Base-by-base conservation (phyloP, 2,888 invertebrate species). In the Aquatica leii region DNA sequence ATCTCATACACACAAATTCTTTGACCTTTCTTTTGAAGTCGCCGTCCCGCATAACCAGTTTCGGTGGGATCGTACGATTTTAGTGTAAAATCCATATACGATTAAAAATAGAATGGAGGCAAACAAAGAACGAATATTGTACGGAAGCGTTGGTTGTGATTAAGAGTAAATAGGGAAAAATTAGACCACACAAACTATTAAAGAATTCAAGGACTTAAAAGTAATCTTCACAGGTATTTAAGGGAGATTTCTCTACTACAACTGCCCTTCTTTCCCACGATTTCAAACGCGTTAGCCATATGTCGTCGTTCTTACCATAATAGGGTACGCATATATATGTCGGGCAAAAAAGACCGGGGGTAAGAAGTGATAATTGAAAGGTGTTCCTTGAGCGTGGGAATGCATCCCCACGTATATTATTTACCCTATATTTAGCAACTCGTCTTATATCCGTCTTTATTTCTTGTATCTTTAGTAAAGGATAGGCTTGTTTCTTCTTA, bases 251-350 rank as follows among this genome's bases (percentile, higher is more conserved):
- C 64, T 67, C 46, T 43, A 6, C 18, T 46, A 59, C 67, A 69
- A 64, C 60, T 62, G 63, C 67, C 67, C 65, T 64, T 62, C 63
- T 62, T 78, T 77, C 77, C 77, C 77, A 76, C 76, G 77, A 71
- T 74, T 65, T 61, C 71, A 62, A 66, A 68, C 72, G 72, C 77
- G 76, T 75, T 74, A 70, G 71, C 78, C 78, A 78, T 77, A 78
- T 78, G 78, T 77, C 76, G 77, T 72, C 65, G 57, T 76, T 71
- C 73, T 73, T 71, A 71, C 63, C 66, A 67, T 61, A 64, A 59
- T 65, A 66, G 56, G 62, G 67, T 51, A 59, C 59, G 64, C 63
- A 60, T 52, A 60, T 55, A 58, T 49, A 54, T 55, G 46, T 21
- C 59, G 48, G 59, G 55, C 54, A 65, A 65, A 68, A 64, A 65